Evolutionary conservation across 2,888 invertebrate genomes (phyloP), one percentile per base, ranked within the genome.

Genomic region (Microchrysa polita): DNA sequence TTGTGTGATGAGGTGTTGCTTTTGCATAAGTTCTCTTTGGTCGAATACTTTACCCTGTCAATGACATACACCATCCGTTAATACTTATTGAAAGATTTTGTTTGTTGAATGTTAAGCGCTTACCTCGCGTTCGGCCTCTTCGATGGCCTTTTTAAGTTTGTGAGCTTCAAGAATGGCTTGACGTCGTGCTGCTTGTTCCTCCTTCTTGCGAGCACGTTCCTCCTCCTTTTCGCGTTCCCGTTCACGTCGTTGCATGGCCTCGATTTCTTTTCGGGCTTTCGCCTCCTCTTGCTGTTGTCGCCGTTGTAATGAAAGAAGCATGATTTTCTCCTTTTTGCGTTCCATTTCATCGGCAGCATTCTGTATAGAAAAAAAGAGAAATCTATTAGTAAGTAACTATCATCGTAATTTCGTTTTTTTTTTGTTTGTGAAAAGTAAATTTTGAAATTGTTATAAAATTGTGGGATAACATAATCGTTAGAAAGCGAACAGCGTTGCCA

Each of bases 81-180:
- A 48, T 4, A n/a, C 48, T 12, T 10, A n/a, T 12, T 48, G 16
- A 7, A 4, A 48, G 12, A 48, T 48, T 48, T n/a, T 34, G n/a
- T 34, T 5, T 7, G 27, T 34, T 34, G 2, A 7, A 34, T 34
- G 4, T 34, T 2, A 34, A 2, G 7, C 7, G 27, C 40, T 65
- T 79, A 93, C 93, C 88, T 94, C 94, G 82, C 93, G 86, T 83
- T 95, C 94, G 23, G 95, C 95, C 86, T 96, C 95, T 83, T 96
- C 96, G 76, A 94, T 91, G 73, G 94, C 94, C 85, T 97, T 97
- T 83, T 97, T 95, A 79, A 96, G 87, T 85, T 96, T 93, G 86
- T 97, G 95, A 84, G 96, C 94, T 81, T 96, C 95, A 79, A 97
- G 89, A 81, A 98, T 98, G 77, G 90, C 90, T 78, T 95, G 93